Conservation (phyloP, 2,113 vertebrate genomes). For the Tachuris rubrigastra region DNA sequence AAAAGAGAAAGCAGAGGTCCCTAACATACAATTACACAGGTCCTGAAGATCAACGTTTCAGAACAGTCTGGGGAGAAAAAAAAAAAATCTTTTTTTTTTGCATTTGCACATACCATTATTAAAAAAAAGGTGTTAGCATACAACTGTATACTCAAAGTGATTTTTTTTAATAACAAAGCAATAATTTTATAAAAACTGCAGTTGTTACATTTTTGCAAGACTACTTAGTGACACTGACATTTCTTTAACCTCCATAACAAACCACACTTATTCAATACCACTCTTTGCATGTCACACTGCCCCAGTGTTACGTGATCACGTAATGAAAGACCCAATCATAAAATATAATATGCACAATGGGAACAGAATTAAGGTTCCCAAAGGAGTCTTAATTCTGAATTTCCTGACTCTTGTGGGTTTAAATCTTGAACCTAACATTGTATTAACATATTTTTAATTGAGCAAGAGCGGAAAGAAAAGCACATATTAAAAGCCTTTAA, state of each 20-base stretch:
- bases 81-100: neutral
- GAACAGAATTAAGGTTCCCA: conserved; percentile 38
- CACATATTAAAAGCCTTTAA: conserved; percentile 26
- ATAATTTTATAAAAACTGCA: conserved; percentile 17
- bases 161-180: neutral
- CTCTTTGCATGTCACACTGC: conserved; percentile 27
- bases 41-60: neutral
- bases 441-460: conserved; percentile 67
- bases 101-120: neutral
- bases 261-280: conserved; percentile 39
- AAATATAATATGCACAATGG: conserved; percentile 62
- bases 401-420: conserved; percentile 64
- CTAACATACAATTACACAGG: neutral
- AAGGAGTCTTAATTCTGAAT: conserved; percentile 58
- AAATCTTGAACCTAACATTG: conserved; percentile 47
- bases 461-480: conserved; percentile 20
- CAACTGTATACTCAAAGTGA: neutral
- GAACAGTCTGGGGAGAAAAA: neutral
- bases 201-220: conserved; percentile 31
- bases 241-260: conserved; percentile 64
- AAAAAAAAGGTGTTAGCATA: neutral
- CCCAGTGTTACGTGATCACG: conserved; percentile 38
- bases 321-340: conserved; percentile 59
- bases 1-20: neutral
- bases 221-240: conserved; percentile 44